These are phyloP conservation scores for Anoplolepis gracilipes DNA, from an alignment of 1,140 invertebrate genomes.

Conservation along the genomic window DNA sequence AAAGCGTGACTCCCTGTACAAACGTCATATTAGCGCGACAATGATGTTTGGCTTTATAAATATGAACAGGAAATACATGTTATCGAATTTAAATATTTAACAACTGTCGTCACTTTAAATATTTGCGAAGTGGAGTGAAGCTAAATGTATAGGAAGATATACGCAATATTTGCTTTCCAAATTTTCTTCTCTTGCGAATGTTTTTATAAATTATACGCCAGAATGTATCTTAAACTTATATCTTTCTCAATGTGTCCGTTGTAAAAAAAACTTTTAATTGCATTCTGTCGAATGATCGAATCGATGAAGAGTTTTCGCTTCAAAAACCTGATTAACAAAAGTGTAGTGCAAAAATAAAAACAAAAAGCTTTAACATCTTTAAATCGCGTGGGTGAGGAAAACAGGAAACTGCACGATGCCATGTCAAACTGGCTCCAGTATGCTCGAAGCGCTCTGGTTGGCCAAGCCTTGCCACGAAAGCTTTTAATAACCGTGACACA, in stretches of 20 bases:
- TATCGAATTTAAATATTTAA: background rate
- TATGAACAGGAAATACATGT: background rate
- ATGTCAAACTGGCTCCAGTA: background rate
- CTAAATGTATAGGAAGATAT: background rate
- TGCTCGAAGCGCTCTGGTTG: background rate
- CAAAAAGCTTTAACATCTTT: background rate
- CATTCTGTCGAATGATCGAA: background rate
- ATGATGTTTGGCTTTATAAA: constrained; percentile 17
- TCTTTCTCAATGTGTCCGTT: background rate
- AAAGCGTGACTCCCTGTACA: constrained; percentile 3
- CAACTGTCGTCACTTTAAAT: background rate
- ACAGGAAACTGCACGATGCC: constrained; percentile 5
- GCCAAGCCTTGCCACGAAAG: constrained; percentile 34
- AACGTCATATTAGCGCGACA: constrained; percentile 6
- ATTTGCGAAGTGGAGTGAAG: background rate
- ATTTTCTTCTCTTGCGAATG: background rate
- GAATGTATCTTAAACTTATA: background rate
- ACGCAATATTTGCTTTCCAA: constrained; percentile 5
- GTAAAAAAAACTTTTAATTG: background rate
- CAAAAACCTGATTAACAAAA: background rate
- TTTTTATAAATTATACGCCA: background rate
- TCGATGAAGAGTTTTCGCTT: background rate
- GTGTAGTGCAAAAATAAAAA: background rate
- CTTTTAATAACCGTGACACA: constrained; percentile 62
- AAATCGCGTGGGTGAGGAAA: background rate